A percentile compares a stretch with the other conserved stretches of the same genome.
Evolutionary conservation across 2,888 invertebrate genomes (phyloP).

Genomic region (Electrophaes corylata): DNA sequence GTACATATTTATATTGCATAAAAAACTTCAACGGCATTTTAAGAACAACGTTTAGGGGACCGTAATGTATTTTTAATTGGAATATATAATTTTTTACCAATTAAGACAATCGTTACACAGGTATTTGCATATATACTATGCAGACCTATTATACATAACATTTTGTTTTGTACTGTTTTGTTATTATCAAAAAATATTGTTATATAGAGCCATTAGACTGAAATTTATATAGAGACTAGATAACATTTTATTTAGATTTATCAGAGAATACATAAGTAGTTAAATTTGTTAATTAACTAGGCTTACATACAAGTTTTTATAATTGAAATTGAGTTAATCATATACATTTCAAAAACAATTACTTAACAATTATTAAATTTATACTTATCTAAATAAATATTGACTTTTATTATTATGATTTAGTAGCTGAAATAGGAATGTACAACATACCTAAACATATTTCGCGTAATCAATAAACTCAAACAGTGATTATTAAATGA

Average conservation of each 20-base stretch:
- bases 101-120: neutral
- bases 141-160: constrained; percentile 1
- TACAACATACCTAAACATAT: constrained; percentile 22
- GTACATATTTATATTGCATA: too few species aligned
- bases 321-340: constrained; percentile 13
- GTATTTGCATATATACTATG: neutral
- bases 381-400: constrained; percentile 2
- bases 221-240: neutral
- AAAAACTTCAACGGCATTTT: too few species aligned
- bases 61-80: too few species aligned
- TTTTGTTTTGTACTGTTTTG: constrained; percentile 12
- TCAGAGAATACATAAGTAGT: neutral
- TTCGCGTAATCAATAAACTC: constrained; percentile 39
- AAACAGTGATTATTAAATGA: constrained; percentile 50
- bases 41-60: too few species aligned
- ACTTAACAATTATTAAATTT: constrained; percentile 4
- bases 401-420: constrained; percentile 1
- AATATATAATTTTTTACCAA: neutral
- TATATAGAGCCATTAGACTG: neutral
- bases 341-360: constrained; percentile 10
- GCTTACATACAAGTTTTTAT: constrained; percentile 5
- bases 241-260: neutral
- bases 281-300: neutral
- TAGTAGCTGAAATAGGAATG: constrained; percentile 27
- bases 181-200: neutral